Base-by-base conservation (phyloP, 1,140 invertebrate genomes). In the Brachionus asplanchnoidis region DNA sequence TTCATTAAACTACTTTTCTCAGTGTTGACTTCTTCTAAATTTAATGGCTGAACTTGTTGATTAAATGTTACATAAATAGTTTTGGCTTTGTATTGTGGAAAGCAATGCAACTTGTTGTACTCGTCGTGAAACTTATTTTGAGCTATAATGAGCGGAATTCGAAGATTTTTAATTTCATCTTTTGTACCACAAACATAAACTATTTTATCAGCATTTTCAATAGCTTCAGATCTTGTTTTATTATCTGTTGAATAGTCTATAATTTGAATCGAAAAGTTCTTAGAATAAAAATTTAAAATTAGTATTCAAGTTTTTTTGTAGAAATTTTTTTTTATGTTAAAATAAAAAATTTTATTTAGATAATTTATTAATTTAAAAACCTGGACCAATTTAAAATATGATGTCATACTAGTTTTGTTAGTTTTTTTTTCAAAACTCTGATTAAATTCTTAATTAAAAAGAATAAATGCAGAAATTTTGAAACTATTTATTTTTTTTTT, bases 121-220 rank as follows among this genome's bases (percentile, higher is more conserved):
- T 77, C 73, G n/a, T 77, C 73, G 42, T 77, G 73, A 50, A 53
- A 77, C 23, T 50, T 50, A 12, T 46, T 77, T 77, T 77, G 73
- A 53, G 44, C 73, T 26, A 77, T 53, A 14, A 46, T 77, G 11
- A 77, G 14, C 26, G 73, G 73, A 26, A 1, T 23, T 26, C 2
- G 40, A 2, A 50, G 44, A 46, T 77, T 26, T 46, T 50, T 9
- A 12, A 77, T 12, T 32, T 77, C 73, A 26, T 77, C 73, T 44
- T 50, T 50, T 14, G 73, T 77, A n/a, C 26, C 73, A 77, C 73
- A 77, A 26, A 77, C 44, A 28, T 77, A 77, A 8, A 77, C 17
- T 28, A 77, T 77, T 26, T 50, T 46, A 77, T 77, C 23, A 23
- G 73, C 40, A 50, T 50, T 23, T 50, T 53, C 73, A 36, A 77